A percentile compares a stretch with the other conserved stretches of the same genome.
Evolutionary conservation across 1,140 invertebrate species (phyloP).

Genomic region (Drepana arcuata): DNA sequence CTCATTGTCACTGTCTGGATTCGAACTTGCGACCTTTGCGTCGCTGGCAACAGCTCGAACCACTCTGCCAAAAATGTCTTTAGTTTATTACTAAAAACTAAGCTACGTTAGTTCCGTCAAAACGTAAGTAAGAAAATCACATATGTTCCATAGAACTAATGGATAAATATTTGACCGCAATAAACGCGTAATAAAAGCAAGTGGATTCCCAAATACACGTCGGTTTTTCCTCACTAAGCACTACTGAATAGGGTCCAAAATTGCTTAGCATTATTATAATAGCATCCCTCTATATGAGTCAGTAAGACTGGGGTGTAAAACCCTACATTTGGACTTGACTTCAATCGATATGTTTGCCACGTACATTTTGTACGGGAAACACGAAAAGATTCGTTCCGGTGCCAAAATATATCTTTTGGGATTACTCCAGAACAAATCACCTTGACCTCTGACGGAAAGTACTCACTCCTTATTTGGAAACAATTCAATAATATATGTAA

Average conservation of each 20-base stretch:
- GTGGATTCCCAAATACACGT: conserved; percentile 16
- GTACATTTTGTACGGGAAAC: conserved; percentile 31
- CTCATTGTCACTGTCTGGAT: too few species aligned
- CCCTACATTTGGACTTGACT: conserved; percentile 20
- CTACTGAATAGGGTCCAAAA: conserved; percentile 12
- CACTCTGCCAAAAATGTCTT: too few species aligned
- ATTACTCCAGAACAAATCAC: conserved; percentile 1
- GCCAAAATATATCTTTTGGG: not conserved
- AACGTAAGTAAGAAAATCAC: too few species aligned
- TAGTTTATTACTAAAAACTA: too few species aligned
- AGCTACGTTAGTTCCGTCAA: too few species aligned
- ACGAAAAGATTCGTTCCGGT: conserved; percentile 21
- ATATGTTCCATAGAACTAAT: conserved; percentile 29
- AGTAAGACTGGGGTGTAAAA: conserved; percentile 31
- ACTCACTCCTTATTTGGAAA: too few species aligned
- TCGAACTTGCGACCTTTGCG: too few species aligned
- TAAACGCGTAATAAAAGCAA: conserved; percentile 16
- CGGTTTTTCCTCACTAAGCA: not conserved
- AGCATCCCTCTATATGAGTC: conserved; percentile 35
- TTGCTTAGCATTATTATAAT: conserved; percentile 4
- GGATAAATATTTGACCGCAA: conserved; percentile 32
- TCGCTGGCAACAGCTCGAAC: too few species aligned
- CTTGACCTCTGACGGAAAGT: too few species aligned
- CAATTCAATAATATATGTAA: too few species aligned
- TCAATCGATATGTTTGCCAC: conserved; percentile 41